phyloP scores from a whole-genome alignment of 2,888 invertebrate species.

The Allolobophora icterica region DNA sequence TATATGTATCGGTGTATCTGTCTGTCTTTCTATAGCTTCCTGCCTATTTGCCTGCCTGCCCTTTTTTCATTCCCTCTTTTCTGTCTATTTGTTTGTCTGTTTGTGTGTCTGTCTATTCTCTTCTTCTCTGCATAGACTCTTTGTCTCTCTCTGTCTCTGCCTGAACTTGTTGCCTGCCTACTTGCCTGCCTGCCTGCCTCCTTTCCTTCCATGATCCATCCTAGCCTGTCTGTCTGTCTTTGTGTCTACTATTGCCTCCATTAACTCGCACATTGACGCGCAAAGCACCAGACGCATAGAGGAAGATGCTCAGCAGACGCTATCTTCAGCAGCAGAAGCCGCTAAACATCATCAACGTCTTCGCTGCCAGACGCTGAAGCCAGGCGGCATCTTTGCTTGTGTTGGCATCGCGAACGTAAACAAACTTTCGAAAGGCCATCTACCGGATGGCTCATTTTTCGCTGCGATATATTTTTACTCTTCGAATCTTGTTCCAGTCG shows the following conservation, averaged over 20 bases:
- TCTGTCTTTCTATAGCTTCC: too few species aligned
- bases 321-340: neutral
- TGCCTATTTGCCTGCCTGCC: neutral
- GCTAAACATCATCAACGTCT: neutral
- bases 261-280: neutral
- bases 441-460: neutral
- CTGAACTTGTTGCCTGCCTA: too few species aligned
- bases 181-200: too few species aligned
- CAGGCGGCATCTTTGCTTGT: neutral
- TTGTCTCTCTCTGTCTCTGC: too few species aligned
- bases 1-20: too few species aligned
- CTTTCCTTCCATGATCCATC: too few species aligned
- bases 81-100: too few species aligned
- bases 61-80: neutral
- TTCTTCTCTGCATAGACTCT: too few species aligned
- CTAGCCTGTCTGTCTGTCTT: neutral
- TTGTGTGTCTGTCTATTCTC: too few species aligned
- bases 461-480: neutral
- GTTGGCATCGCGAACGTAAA: too few species aligned
- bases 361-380: neutral
- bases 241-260: neutral
- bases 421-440: too few species aligned
- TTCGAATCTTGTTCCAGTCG: neutral
- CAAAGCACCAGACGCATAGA: neutral
- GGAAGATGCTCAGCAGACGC: neutral